A percentile compares a stretch with the other conserved stretches of the same genome.
Conservation (phyloP, 2,888 invertebrate species). For the Bembecia ichneumoniformis region DNA sequence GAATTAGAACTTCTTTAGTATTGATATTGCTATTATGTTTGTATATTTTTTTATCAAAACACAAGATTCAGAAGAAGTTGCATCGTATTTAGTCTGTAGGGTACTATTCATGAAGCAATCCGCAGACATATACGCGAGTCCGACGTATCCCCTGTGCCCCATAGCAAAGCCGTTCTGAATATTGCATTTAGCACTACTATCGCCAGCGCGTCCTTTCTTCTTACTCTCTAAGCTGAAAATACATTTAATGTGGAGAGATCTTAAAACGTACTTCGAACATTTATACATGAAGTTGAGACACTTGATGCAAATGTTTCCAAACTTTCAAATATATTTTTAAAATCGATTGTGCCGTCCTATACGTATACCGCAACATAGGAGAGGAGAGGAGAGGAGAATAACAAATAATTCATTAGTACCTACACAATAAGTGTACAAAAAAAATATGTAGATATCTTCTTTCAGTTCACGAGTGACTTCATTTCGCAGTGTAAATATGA, state of each 20-base stretch:
- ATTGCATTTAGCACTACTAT: conserved; percentile 44
- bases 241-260: neutral
- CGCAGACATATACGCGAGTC: conserved; percentile 47
- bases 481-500: too few relatives aligned
- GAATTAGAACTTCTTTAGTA: too few relatives aligned
- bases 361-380: too few relatives aligned
- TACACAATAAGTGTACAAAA: too few relatives aligned
- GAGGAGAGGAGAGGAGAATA: too few relatives aligned
- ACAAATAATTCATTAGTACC: too few relatives aligned
- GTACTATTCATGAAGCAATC: conserved; percentile 53
- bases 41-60: neutral
- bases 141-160: conserved; percentile 42
- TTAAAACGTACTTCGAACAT: neutral
- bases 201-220: neutral
- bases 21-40: too few relatives aligned
- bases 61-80: conserved; percentile 21
- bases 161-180: conserved; percentile 54
- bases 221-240: neutral
- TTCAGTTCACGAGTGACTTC: too few relatives aligned
- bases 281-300: neutral
- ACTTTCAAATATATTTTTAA: too few relatives aligned
- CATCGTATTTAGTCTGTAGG: conserved; percentile 32
- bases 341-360: too few relatives aligned
- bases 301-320: neutral
- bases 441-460: too few relatives aligned